A percentile compares a stretch with the other conserved stretches of the same genome.
Evolutionary conservation across 2,888 invertebrate species (phyloP).

Genomic region (Thalpophila matura): DNA sequence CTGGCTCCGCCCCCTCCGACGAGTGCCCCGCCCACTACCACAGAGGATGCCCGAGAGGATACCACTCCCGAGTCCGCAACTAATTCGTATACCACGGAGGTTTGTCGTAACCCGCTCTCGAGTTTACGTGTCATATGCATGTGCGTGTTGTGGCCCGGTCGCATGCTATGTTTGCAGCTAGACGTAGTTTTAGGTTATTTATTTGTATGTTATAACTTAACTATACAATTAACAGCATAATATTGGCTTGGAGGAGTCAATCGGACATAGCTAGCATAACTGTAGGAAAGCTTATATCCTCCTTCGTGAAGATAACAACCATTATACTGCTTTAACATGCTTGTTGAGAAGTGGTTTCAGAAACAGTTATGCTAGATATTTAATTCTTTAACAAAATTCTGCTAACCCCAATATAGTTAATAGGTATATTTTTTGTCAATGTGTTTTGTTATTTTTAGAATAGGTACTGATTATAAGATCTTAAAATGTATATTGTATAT

Average conservation of each 20-base stretch:
- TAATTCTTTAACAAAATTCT: background rate
- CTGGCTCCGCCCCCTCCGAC: slow-evolving; percentile 66
- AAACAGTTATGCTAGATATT: slow-evolving; percentile 38
- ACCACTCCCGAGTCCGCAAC: slow-evolving; percentile 81
- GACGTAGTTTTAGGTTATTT: slow-evolving; percentile 29
- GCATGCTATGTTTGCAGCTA: slow-evolving; percentile 55
- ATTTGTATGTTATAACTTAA: slow-evolving; percentile 8
- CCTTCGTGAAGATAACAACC: too few relatives aligned
- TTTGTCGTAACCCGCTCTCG: slow-evolving; percentile 86
- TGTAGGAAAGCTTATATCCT: slow-evolving; percentile 1
- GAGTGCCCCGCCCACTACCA: slow-evolving; percentile 66
- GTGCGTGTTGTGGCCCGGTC: slow-evolving; percentile 61
- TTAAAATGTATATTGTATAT: slow-evolving; percentile 24
- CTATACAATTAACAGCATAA: background rate
- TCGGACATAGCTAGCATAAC: slow-evolving; percentile 40
- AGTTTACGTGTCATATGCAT: slow-evolving; percentile 74
- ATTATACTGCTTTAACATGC: background rate
- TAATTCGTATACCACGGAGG: slow-evolving; percentile 87
- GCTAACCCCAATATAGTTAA: slow-evolving; percentile 14
- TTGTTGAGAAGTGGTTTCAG: background rate
- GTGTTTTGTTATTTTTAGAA: slow-evolving; percentile 9
- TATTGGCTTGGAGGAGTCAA: background rate
- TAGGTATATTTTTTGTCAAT: slow-evolving; percentile 2
- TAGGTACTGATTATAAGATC: background rate
- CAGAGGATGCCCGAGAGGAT: slow-evolving; percentile 77